Percentiles rank a stretch among this genome's conserved stretches.
Evolutionary conservation across 1,140 invertebrate species (phyloP).

Genomic region (Anoplolepis gracilipes): DNA sequence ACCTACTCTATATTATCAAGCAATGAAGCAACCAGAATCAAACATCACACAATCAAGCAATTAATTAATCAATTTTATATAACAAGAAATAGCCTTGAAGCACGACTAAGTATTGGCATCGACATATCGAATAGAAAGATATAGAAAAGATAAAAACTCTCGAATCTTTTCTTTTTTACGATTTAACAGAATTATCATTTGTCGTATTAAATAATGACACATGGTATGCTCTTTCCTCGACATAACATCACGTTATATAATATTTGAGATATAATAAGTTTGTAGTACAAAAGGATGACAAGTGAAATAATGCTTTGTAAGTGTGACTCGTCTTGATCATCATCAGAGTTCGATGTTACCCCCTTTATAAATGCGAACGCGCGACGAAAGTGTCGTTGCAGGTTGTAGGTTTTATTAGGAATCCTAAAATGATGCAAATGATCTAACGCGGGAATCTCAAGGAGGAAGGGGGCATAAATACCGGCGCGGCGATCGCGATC

Average conservation of each 20-base stretch:
- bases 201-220: not conserved
- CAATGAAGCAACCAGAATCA: not conserved
- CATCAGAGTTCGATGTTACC: not conserved
- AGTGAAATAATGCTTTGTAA: not conserved
- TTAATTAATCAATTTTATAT: slow-evolving; percentile 19
- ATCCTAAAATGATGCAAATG: slow-evolving; percentile 16
- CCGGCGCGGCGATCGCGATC: slow-evolving; percentile 37
- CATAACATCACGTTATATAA: not conserved
- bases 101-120: not conserved
- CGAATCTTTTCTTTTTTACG: not conserved
- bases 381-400: not conserved
- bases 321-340: not conserved
- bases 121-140: not conserved
- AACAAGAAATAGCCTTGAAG: not conserved
- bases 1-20: slow-evolving; percentile 31
- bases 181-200: not conserved
- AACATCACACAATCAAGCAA: not conserved
- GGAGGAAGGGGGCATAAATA: slow-evolving; percentile 31
- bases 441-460: slow-evolving; percentile 20
- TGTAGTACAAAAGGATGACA: not conserved
- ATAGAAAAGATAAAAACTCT: not conserved
- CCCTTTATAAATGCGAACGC: not conserved
- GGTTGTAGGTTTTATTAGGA: not conserved
- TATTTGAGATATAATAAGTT: not conserved
- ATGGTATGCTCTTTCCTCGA: not conserved